These are phyloP conservation scores for Cistogaster globosa DNA, from an alignment of 2,888 invertebrate species.

Conservation along the genomic window DNA sequence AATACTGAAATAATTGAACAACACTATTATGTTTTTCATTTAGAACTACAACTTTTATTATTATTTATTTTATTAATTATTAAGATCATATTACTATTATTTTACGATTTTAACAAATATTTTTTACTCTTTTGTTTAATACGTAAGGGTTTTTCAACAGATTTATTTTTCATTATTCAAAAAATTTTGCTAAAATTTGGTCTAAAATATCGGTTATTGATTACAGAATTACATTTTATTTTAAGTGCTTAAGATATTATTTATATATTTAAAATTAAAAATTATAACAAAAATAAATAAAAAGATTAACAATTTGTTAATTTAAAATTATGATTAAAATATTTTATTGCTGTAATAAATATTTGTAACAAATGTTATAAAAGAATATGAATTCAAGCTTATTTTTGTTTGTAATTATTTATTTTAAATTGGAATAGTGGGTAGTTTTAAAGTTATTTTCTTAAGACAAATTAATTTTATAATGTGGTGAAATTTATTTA, in stretches of 20 bases:
- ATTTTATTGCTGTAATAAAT: slow-evolving; percentile 25
- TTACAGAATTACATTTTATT: slow-evolving; percentile 6
- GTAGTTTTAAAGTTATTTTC: too few species aligned
- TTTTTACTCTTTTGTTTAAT: slow-evolving; percentile 7
- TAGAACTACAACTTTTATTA: slow-evolving; percentile 54
- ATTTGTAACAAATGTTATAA: slow-evolving; percentile 17
- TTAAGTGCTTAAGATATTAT: background rate
- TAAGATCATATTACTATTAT: slow-evolving; percentile 43
- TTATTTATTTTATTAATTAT: slow-evolving; percentile 21
- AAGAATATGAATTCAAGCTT: background rate
- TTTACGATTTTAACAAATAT: slow-evolving; percentile 52
- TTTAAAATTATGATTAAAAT: slow-evolving; percentile 8
- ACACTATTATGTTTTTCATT: slow-evolving; percentile 37
- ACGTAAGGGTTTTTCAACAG: slow-evolving; percentile 24
- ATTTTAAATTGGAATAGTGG: slow-evolving; percentile 39
- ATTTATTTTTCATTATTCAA: slow-evolving; percentile 27
- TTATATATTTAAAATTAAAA: background rate
- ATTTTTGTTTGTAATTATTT: slow-evolving; percentile 13
- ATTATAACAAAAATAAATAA: slow-evolving; percentile 13
- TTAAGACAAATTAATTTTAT: slow-evolving; percentile 13
- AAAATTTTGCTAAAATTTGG: slow-evolving; percentile 55
- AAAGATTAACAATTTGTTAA: background rate
- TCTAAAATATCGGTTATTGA: slow-evolving; percentile 47
- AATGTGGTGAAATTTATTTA: slow-evolving; percentile 1
- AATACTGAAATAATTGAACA: slow-evolving; percentile 17